Evolutionary conservation across 1,140 invertebrate species (phyloP).

Genomic region (Drosophila athabasca): DNA sequence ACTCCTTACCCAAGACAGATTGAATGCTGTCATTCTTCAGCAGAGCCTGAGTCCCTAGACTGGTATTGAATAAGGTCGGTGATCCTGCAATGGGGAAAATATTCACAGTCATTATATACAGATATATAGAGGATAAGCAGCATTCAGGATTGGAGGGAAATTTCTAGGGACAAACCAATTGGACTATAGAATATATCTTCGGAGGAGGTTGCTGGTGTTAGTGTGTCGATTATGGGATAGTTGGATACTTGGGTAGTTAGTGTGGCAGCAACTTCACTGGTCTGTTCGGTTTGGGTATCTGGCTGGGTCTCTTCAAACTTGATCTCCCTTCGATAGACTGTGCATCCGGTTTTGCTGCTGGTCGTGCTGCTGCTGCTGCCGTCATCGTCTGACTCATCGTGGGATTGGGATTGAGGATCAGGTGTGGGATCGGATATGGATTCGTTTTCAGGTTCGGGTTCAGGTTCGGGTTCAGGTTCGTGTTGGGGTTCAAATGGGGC

Average conservation of each 20-base stretch:
- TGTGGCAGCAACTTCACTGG: conserved; percentile 17
- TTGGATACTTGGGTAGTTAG: conserved; percentile 34
- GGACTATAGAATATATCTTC: conserved; percentile 81
- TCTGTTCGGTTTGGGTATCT: conserved; percentile 34
- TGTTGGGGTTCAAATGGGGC: background rate
- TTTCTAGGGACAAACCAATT: conserved; percentile 61
- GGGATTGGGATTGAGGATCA: conserved; percentile 15
- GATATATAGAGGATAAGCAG: background rate
- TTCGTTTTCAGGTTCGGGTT: conserved; percentile 2
- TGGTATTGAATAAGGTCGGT: conserved; percentile 59
- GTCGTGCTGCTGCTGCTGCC: conserved; percentile 55
- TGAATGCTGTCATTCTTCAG: conserved; percentile 40
- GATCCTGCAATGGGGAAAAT: conserved; percentile 47
- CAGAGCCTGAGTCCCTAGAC: conserved; percentile 35
- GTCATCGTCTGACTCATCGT: conserved; percentile 37
- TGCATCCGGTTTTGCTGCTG: conserved; percentile 19
- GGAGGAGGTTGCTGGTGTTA: conserved; percentile 77
- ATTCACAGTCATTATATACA: background rate
- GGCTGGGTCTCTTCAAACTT: conserved; percentile 17
- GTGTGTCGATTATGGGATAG: conserved; percentile 60
- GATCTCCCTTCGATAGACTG: conserved; percentile 21
- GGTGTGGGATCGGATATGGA: conserved; percentile 12
- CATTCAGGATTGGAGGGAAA: background rate
- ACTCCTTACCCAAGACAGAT: conserved; percentile 47
- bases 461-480: conserved; percentile 3